A percentile compares a stretch with the other conserved stretches of the same genome.
Conservation (phyloP, 2,888 invertebrate species). For the Beris chalybata region DNA sequence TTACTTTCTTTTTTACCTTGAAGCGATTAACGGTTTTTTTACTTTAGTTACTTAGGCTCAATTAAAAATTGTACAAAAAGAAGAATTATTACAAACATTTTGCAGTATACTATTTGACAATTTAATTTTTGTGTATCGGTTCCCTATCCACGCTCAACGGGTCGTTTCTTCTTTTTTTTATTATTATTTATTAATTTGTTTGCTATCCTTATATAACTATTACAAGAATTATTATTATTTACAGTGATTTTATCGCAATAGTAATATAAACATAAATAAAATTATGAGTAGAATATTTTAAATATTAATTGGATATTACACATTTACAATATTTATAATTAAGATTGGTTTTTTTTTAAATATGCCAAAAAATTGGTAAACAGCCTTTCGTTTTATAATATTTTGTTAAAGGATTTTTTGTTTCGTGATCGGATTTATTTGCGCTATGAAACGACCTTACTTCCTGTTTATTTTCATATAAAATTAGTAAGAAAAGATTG, state of each 20-base stretch:
- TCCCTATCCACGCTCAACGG: not conserved
- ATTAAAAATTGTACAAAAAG: conserved; percentile 1
- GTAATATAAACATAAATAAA: conserved; percentile 2
- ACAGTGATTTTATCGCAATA: conserved; percentile 1
- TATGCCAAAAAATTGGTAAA: conserved; percentile 27
- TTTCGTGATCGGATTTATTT: conserved; percentile 1
- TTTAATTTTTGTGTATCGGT: not conserved
- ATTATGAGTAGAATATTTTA: conserved; percentile 9
- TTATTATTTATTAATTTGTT: not conserved
- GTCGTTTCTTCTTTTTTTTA: not conserved
- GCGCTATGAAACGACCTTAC: not conserved
- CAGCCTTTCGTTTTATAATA: conserved; percentile 13
- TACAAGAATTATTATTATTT: not conserved
- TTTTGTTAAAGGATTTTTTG: not conserved
- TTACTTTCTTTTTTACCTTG: not conserved
- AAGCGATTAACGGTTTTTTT: conserved; percentile 2
- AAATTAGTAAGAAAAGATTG: too few relatives aligned
- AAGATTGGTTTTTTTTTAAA: conserved; percentile 11
- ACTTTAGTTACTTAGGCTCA: conserved; percentile 1
- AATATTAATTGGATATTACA: conserved; percentile 23
- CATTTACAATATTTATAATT: conserved; percentile 23
- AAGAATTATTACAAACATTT: not conserved
- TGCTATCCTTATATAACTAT: too few relatives aligned
- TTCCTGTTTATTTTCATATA: too few relatives aligned
- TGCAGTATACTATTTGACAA: not conserved